Base-by-base conservation (phyloP, 92 coral and sea anemone species). In the Porites cylindrica region DNA sequence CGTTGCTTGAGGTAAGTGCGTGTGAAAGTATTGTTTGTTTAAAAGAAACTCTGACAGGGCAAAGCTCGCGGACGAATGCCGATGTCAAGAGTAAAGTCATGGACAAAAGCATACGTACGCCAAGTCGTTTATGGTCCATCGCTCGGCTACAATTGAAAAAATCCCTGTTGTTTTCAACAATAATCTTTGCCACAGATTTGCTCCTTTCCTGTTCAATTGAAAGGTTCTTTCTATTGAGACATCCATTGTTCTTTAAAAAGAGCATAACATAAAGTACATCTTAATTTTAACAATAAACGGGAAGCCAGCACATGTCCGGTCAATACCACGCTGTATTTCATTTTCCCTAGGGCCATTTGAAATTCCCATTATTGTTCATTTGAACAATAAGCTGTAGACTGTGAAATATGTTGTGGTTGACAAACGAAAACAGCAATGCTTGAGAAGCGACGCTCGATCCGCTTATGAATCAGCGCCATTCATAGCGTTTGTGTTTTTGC, bases 371-470 rank as follows among this genome's bases (percentile, higher is more conserved):
- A 70, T 82, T 82, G 78, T 82, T 59, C 78, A 29, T 24, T 14
- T 24, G 19, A 62, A 83, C 87, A 83, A 83, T 83, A 53, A 38
- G 0, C 10, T 10, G 80, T 16, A 29, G 70, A 51, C 67, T 53
- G 3, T 11, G 1, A 62, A 68, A 54, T 51, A 23, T 67, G 18
- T 63, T 83, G 87, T 52, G 87, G 81, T 83, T 83, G 74, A 20
- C 52, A 19, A 74, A 83, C 87, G 23, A 63, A 73, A 60, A 24
- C 52, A 16, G n/a, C 11, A 70, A 10, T 32, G 69, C 43, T 78
- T 24, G n/a, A 26, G 19, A 11, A 24, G 52, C 73, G 80, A 72
- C 87, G 72, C 10, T 73, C 51, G 66, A 38, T 38, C 6, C 47
- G 47, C 47, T 20, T 16, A 66, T 6, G 23, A 52, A 9, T 51